Evolutionary conservation across 1,140 invertebrate species (phyloP), one percentile per base, ranked within the genome.

Genomic region (Heliconius eleuchia): DNA sequence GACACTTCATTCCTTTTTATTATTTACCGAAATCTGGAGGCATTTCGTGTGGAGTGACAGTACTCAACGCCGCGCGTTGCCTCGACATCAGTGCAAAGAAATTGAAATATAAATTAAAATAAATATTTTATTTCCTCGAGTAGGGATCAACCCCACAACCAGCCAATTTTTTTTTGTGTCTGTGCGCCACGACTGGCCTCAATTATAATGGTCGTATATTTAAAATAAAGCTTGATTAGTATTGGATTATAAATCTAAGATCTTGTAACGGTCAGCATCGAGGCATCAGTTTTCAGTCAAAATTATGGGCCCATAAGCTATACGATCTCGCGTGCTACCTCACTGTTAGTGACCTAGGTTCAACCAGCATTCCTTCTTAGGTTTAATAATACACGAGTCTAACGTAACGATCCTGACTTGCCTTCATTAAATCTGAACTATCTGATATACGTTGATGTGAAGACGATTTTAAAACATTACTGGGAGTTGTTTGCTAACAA

Each of bases 361-460:
- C 84, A 87, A 84, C 81, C 82, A 83, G 84, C 82, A 91, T 93
- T 92, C 91, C 92, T 91, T 91, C 90, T 91, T 91, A 84, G 88
- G 89, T 87, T 84, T 93, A 93, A 92, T 92, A 92, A 91, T 91
- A 91, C 90, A 91, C 91, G 87, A 88, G 88, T 84, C 80, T 77
- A 82, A 84, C 88, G 86, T 89, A 92, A 91, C 90, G 87, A 92
- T 91, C 89, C 84, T 71, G 84, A 83, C 84, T 85, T 84, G 81
- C 85, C 85, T 86, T 91, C 91, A 92, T 94, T 94, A 92, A 87
- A 88, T 88, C 83, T 85, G 82, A 86, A 84, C 80, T 80, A 76
- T 76, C 70, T 37, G 39, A 23, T 60, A 76, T 50, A 60, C 70
- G 30, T 71, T 18, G 76, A 66, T 72, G 27, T 66, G 27, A 30